Percentiles rank a stretch among this genome's conserved stretches.
Conservation (phyloP, 2,797 vertebrate genomes). For the Clamator glandarius region DNA sequence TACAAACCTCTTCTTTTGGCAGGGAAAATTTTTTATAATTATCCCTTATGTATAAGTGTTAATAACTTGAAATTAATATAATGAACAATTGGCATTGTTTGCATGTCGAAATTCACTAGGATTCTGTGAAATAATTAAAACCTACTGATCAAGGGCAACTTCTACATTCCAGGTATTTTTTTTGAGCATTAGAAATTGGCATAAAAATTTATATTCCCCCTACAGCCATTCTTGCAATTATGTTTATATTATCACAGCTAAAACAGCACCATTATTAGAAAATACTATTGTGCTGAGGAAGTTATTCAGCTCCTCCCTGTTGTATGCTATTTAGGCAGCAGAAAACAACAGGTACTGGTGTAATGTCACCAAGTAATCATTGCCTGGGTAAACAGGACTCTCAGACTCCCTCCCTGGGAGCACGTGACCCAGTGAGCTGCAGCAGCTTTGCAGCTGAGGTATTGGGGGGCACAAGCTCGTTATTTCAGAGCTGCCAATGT, state of each 20-base stretch:
- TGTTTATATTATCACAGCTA: neutral
- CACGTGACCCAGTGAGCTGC: rapidly evolving
- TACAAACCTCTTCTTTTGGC: neutral
- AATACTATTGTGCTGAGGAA: neutral
- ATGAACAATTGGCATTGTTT: neutral
- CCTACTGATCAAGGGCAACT: rapidly evolving
- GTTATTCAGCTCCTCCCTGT: neutral
- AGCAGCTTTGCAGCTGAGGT: neutral
- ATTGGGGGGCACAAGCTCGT: neutral
- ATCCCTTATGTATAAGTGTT: neutral
- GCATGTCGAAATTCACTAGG: neutral
- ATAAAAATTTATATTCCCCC: neutral
- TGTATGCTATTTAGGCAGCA: neutral
- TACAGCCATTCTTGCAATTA: neutral
- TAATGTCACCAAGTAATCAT: neutral
- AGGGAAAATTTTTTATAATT: neutral
- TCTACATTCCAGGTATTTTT: neutral
- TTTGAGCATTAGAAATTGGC: neutral
- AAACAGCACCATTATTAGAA: neutral
- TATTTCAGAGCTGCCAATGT: neutral
- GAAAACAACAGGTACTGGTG: neutral
- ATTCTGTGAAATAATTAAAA: neutral
- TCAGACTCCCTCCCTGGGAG: rapidly evolving
- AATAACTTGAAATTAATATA: neutral
- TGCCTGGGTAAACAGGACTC: rapidly evolving